These are phyloP conservation scores for Melanotaenia pygmaea DNA, from an alignment of 2,797 vertebrate species.

Conservation along the genomic window DNA sequence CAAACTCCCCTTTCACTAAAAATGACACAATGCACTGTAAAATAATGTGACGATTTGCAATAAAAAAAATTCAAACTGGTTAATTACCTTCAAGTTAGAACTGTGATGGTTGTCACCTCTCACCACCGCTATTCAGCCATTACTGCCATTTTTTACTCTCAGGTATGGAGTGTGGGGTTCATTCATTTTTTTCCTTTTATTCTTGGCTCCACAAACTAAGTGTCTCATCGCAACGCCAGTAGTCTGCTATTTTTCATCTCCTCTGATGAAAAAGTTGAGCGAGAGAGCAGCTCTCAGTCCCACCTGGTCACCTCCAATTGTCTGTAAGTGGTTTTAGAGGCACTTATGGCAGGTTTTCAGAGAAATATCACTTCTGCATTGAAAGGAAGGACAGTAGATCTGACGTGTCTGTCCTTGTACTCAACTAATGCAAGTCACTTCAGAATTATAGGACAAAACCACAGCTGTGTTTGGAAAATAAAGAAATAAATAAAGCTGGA, in stretches of 20 bases:
- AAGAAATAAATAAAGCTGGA: not conserved
- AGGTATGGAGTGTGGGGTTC: constrained; percentile 11
- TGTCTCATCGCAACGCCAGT: constrained; percentile 22
- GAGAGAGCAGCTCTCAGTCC: constrained; percentile 19
- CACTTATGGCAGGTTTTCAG: constrained; percentile 31
- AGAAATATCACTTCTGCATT: constrained; percentile 19
- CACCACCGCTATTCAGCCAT: not conserved
- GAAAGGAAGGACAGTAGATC: not conserved
- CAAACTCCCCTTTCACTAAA: too few species aligned
- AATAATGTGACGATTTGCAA: too few species aligned
- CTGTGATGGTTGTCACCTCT: not conserved
- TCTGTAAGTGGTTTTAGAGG: constrained; percentile 46
- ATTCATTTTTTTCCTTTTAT: constrained; percentile 39
- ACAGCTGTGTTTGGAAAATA: not conserved
- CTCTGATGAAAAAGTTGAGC: constrained; percentile 48
- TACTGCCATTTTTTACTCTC: constrained; percentile 8
- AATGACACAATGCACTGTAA: too few species aligned
- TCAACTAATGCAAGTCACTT: not conserved
- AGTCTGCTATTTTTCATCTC: constrained; percentile 43
- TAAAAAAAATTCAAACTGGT: too few species aligned
- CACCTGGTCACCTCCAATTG: constrained; percentile 27
- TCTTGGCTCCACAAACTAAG: constrained; percentile 27
- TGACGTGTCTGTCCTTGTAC: not conserved
- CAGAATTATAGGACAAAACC: not conserved
- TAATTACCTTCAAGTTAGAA: not conserved